Evolutionary conservation across 2,888 invertebrate species (phyloP), one percentile per base, ranked within the genome.

Genomic region (Drosophila robusta): DNA sequence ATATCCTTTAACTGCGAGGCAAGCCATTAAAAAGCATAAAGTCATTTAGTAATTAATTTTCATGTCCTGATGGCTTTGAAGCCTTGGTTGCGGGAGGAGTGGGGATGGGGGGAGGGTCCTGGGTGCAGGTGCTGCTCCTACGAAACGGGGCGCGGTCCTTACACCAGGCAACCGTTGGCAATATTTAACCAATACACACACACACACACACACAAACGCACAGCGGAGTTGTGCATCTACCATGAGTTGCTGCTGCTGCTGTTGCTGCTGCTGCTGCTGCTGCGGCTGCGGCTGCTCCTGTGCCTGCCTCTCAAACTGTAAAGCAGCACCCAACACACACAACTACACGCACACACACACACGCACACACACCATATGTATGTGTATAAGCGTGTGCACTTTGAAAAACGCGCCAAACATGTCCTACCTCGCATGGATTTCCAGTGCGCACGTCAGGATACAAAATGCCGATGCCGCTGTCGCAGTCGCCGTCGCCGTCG

Each of bases 371-470:
- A 42, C 38, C 41, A 2, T 29, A 29, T 29, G 9, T 0, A 29
- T 29, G 9, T 29, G 29, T 8, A 8, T 26, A 1, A 22, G 22
- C 22, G 2, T 22, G 46, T 66, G 71, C 58, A 72, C 54, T 77
- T 70, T 71, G 78, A 85, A 85, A 88, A 83, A 81, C 90, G 90
- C 90, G 90, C 90, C 90, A 90, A 90, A 90, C 90, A 90, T 90
- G 90, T 87, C 90, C 90, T 90, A 90, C 90, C 90, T 90, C 90
- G 88, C 90, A 74, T 67, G 67, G 57, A 72, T 85, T 90, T 87
- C 86, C 90, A 90, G 90, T 90, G 90, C 86, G 90, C 87, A 90
- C 86, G 86, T 76, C 86, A 82, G 79, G 63, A 56, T 41, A 70
- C 36, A 22, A 68, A 72, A 76, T 70, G 73, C 57, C 69, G 72